These are phyloP conservation scores for Myopa testacea DNA, from an alignment of 2,888 invertebrate genomes.

Conservation along the genomic window DNA sequence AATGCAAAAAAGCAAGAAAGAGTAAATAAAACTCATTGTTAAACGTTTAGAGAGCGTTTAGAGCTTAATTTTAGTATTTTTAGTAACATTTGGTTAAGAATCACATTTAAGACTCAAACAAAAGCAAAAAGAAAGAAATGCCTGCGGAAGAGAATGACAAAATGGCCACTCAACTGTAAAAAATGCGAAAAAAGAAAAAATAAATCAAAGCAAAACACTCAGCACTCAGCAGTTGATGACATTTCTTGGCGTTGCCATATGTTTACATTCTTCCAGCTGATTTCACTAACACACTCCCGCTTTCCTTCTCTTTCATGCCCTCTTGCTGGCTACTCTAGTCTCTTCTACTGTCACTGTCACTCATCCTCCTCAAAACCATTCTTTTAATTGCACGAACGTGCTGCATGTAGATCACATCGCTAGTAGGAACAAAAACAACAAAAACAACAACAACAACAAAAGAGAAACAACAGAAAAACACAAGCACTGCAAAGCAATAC, in stretches of 20 bases:
- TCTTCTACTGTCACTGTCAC: background rate
- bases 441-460: background rate
- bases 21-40: no score
- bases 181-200: background rate
- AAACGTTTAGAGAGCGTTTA: no score
- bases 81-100: no score
- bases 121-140: no score
- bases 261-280: background rate
- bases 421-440: background rate
- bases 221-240: background rate
- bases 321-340: background rate
- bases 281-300: background rate
- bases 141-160: no score
- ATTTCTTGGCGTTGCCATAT: background rate
- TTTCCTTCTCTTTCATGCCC: background rate
- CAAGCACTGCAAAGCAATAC: no score
- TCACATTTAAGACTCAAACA: no score
- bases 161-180: no score
- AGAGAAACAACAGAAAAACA: background rate
- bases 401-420: background rate
- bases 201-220: background rate
- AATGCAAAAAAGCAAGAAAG: no score
- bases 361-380: slow-evolving; percentile 45
- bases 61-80: no score
- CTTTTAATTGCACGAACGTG: slow-evolving; percentile 48